Evolutionary conservation across 2,113 vertebrate species (phyloP), one percentile per base, ranked within the genome.

Genomic region (Clarias batrachus): DNA sequence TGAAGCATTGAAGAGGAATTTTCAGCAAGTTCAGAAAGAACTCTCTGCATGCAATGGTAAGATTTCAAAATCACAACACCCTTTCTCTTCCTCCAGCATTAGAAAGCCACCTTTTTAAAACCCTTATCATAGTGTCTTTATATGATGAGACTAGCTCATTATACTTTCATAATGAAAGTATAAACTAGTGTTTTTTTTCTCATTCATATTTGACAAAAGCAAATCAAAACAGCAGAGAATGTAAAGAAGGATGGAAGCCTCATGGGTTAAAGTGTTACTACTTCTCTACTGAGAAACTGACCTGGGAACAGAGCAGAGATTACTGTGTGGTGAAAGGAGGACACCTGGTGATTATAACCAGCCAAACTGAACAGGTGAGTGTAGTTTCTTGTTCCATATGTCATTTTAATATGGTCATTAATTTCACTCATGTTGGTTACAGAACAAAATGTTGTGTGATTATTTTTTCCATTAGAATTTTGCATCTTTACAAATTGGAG

Each of bases 281-380:
- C 82, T 90, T 90, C 70, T 88, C 88, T 11, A 52, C 2, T 0
- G 17, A 52, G 19, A 41, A 48, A 56, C 30, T 88, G 73, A 88
- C 56, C 84, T 90, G 90, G 90, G 85, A 1, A 14, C 19, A 65
- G 21, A 90, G 90, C 86, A 66, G 57, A 81, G 86, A 84, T 88
- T 33, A 70, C n/a, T 90, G 90, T 78, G 52, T 70, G 52, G 60
- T 37, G 23, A 66, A 82, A 66, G 88, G 88, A 82, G 88, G 86
- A 17, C 80, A 89, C 30, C 70, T 90, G 71, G 86, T 86, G 41
- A 88, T 89, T 33, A 89, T 90, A 76, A 82, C 68, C 71, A 90
- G 70, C 63, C 1, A 82, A 48, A 9, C 37, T 17, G 86, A 89
- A n/a, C 90, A 90, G 84, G 88, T 87, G 52, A 54, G 70, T 63